Evolutionary conservation across 92 coral and sea anemone genomes (phyloP).

Genomic region (Anthopleura xanthogrammica): DNA sequence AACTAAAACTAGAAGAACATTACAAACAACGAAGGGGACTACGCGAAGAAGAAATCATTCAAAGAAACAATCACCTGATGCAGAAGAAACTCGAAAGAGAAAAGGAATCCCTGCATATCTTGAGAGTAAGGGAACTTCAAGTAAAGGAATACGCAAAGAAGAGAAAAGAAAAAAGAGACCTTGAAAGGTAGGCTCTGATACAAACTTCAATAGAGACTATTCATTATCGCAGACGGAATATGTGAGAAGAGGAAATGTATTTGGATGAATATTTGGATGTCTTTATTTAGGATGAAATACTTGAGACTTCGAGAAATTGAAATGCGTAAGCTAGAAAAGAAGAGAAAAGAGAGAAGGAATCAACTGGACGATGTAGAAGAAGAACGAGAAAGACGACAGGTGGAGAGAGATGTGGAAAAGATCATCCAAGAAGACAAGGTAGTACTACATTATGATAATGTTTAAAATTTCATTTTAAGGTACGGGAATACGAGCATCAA

Average conservation of each 20-base stretch:
- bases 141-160: conserved; percentile 48
- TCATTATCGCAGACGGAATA: too few relatives aligned
- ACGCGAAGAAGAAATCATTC: conserved; percentile 45
- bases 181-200: conserved; percentile 9
- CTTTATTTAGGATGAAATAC: conserved; percentile 31
- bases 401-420: conserved; percentile 28
- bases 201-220: background rate
- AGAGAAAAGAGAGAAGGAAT: conserved; percentile 34
- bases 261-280: too few relatives aligned
- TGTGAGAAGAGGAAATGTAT: too few relatives aligned
- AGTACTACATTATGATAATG: too few relatives aligned
- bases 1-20: conserved; percentile 74
- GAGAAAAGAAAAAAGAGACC: conserved; percentile 23
- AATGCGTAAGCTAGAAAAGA: conserved; percentile 53
- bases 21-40: conserved; percentile 51
- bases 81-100: conserved; percentile 58
- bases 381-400: conserved; percentile 50
- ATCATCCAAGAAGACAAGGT: conserved; percentile 52
- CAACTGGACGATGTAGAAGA: conserved; percentile 45
- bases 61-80: conserved; percentile 47
- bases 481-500: too few relatives aligned
- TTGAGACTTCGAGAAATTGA: conserved; percentile 50
- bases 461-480: too few relatives aligned
- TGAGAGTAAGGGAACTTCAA: conserved; percentile 50
- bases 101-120: conserved; percentile 48